phyloP scores from a whole-genome alignment of 2,888 invertebrate species.

The Pherbina coryleti region DNA sequence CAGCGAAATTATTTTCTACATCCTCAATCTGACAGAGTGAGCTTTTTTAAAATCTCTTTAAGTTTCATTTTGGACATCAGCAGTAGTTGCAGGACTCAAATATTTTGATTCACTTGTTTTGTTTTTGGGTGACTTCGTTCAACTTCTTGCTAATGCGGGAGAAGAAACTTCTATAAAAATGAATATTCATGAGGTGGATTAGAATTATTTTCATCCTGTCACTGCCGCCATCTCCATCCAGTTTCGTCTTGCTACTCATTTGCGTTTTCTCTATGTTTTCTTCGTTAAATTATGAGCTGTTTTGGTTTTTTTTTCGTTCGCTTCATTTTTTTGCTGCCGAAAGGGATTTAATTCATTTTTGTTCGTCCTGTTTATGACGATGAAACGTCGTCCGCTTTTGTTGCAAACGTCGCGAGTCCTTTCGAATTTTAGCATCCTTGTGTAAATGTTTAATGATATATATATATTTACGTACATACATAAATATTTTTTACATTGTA shows the following conservation, averaged over 20 bases:
- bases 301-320: slow-evolving; percentile 21
- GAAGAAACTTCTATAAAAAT: slow-evolving; percentile 56
- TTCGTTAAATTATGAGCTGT: slow-evolving; percentile 57
- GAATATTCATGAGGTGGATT: slow-evolving; percentile 69
- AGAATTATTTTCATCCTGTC: slow-evolving; percentile 67
- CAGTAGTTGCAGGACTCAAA: too few relatives aligned
- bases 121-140: too few relatives aligned
- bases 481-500: not conserved
- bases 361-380: slow-evolving; percentile 62
- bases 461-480: slow-evolving; percentile 39
- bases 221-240: slow-evolving; percentile 44
- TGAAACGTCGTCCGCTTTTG: slow-evolving; percentile 38
- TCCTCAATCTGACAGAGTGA: too few relatives aligned
- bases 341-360: slow-evolving; percentile 66
- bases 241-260: slow-evolving; percentile 16
- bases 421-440: slow-evolving; percentile 42
- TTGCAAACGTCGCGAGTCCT: slow-evolving; percentile 39
- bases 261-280: slow-evolving; percentile 29
- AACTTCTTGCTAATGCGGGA: too few relatives aligned
- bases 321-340: slow-evolving; percentile 59
- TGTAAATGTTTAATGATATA: slow-evolving; percentile 57
- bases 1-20: too few relatives aligned
- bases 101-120: too few relatives aligned
- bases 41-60: too few relatives aligned
- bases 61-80: too few relatives aligned